phyloP scores from a whole-genome alignment of 2,888 invertebrate genomes.

The Agrochola circellaris region DNA sequence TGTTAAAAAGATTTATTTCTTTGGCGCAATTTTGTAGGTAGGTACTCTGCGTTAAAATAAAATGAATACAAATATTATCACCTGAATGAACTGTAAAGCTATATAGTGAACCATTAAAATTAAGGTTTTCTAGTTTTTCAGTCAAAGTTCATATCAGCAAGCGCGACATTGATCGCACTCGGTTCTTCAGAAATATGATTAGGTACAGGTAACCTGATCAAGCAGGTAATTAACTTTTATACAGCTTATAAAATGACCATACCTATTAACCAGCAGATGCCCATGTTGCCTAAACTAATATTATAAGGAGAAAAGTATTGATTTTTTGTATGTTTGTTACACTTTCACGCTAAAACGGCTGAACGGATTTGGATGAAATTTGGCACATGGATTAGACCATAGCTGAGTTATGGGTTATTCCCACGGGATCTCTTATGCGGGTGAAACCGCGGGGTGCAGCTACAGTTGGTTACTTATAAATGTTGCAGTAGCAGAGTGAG shows the following conservation, averaged over 20 bases:
- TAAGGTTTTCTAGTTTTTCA: neutral
- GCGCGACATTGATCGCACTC: neutral
- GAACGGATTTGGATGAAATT: too few species aligned
- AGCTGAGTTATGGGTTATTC: too few species aligned
- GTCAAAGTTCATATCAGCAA: neutral
- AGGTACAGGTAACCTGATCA: neutral
- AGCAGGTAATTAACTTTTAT: neutral
- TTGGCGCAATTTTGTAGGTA: neutral
- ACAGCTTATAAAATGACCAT: neutral
- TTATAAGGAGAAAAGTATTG: too few species aligned
- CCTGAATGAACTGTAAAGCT: neutral
- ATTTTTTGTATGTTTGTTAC: too few species aligned
- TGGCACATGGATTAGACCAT: too few species aligned
- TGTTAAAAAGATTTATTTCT: neutral
- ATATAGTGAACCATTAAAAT: neutral
- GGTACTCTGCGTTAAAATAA: neutral
- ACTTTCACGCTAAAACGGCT: too few species aligned
- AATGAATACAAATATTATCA: neutral
- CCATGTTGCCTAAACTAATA: neutral
- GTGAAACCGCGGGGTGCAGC: too few species aligned
- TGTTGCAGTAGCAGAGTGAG: slow-evolving; percentile 2
- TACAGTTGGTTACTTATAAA: neutral
- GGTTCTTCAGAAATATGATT: slow-evolving; percentile 2
- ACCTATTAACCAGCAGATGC: neutral
- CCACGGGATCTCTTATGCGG: too few species aligned